Conservation (phyloP, 2,888 invertebrate genomes). For the Nemapogon koenigi region DNA sequence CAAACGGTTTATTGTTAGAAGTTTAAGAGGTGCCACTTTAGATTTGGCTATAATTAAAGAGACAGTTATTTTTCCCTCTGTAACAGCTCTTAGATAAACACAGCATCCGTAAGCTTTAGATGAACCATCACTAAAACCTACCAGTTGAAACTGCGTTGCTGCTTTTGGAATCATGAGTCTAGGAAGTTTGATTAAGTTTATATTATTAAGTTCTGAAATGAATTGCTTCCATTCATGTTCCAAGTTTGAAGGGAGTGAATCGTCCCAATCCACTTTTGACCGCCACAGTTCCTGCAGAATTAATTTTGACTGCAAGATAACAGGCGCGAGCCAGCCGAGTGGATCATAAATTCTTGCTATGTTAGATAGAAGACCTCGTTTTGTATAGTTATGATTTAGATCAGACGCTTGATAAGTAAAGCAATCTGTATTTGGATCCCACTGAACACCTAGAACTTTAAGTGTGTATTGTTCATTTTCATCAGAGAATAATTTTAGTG, state of each 20-base stretch:
- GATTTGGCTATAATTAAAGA: too few species aligned
- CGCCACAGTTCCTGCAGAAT: slow-evolving; percentile 15
- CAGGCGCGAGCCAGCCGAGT: too few species aligned
- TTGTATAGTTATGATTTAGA: too few species aligned
- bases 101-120: slow-evolving; percentile 10
- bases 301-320: slow-evolving; percentile 14
- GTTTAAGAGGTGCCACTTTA: too few species aligned
- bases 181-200: neutral
- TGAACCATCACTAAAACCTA: too few species aligned
- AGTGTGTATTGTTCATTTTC: neutral
- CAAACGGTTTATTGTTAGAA: slow-evolving; percentile 7
- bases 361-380: too few species aligned
- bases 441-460: too few species aligned
- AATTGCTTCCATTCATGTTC: slow-evolving; percentile 9
- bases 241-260: slow-evolving; percentile 11
- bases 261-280: slow-evolving; percentile 13
- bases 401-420: too few species aligned
- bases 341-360: slow-evolving; percentile 11
- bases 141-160: slow-evolving; percentile 3
- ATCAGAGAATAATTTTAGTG: neutral
- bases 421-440: too few species aligned
- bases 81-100: slow-evolving; percentile 2
- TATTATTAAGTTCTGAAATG: neutral
- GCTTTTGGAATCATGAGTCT: neutral
- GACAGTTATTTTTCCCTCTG: neutral